A percentile compares a stretch with the other conserved stretches of the same genome.
Conservation (phyloP, 2,797 vertebrate species). For the Poecilia gillii region DNA sequence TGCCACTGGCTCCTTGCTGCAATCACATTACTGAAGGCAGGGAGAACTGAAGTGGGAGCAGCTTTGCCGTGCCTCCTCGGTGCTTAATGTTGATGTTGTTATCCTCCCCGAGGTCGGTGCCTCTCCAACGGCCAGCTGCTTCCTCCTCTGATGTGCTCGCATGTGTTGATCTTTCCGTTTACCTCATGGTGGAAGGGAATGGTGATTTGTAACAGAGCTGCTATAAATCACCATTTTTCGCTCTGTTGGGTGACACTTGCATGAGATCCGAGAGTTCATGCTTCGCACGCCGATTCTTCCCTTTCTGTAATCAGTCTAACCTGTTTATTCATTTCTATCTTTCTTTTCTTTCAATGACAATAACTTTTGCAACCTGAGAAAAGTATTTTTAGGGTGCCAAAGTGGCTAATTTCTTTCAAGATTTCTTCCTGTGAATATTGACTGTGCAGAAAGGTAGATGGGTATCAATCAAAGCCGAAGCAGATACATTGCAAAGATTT, state of each 20-base stretch:
- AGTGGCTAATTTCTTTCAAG: conserved; percentile 33
- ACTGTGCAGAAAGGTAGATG: conserved; percentile 53
- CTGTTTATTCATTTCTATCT: conserved; percentile 1
- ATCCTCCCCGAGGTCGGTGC: conserved; percentile 69
- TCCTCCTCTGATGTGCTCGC: conserved; percentile 76
- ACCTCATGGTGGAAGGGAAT: conserved; percentile 76
- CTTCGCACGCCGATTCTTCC: conserved; percentile 35
- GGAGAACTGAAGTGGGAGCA: conserved; percentile 31
- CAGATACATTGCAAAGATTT: conserved; percentile 60
- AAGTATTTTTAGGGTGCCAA: conserved; percentile 16
- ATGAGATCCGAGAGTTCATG: conserved; percentile 30
- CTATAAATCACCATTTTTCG: conserved; percentile 68
- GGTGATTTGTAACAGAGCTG: conserved; percentile 35
- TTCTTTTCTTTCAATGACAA: conserved; percentile 15
- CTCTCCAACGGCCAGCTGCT: conserved; percentile 75
- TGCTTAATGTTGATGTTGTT: conserved; percentile 75
- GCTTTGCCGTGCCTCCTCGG: conserved; percentile 51
- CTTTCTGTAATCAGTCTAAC: conserved; percentile 14
- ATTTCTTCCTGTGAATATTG: conserved; percentile 31
- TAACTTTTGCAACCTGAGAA: conserved; percentile 10
- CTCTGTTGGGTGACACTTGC: conserved; percentile 54
- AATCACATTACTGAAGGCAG: conserved; percentile 47
- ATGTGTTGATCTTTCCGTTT: conserved; percentile 81
- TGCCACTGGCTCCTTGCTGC: conserved; percentile 43
- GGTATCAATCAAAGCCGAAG: conserved; percentile 52